A percentile compares a stretch with the other conserved stretches of the same genome.
phyloP scores from a whole-genome alignment of 2,888 invertebrate species.

The Odontocolon sp. region DNA sequence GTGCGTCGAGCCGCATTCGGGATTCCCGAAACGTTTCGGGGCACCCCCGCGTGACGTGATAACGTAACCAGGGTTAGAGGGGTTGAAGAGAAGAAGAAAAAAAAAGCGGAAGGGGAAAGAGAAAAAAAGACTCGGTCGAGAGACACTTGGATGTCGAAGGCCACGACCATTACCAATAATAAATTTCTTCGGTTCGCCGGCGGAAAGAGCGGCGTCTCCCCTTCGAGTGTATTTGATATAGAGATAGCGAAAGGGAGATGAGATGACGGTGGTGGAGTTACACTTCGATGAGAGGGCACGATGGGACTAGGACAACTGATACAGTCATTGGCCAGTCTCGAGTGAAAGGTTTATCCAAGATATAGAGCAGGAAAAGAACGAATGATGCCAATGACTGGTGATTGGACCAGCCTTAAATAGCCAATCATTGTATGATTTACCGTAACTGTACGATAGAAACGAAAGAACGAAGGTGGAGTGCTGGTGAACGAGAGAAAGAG shows the following conservation, averaged over 20 bases:
- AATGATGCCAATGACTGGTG: too few relatives aligned
- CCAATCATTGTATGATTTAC: too few relatives aligned
- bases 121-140: slow-evolving; percentile 45
- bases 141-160: slow-evolving; percentile 62
- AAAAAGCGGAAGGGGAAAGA: slow-evolving; percentile 15
- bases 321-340: too few relatives aligned
- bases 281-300: slow-evolving; percentile 30
- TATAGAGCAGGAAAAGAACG: too few relatives aligned
- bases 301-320: slow-evolving; percentile 42
- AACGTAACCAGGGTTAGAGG: slow-evolving; percentile 61
- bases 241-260: slow-evolving; percentile 55
- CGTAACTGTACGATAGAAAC: slow-evolving; percentile 14
- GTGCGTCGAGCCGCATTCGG: slow-evolving; percentile 56
- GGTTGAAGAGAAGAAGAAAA: slow-evolving; percentile 42
- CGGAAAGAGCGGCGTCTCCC: slow-evolving; percentile 57
- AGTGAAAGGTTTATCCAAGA: too few relatives aligned
- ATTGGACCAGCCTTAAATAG: too few relatives aligned
- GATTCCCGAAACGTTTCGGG: slow-evolving; percentile 63
- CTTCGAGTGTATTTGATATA: slow-evolving; percentile 61
- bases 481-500: too few relatives aligned
- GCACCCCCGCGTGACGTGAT: slow-evolving; percentile 66
- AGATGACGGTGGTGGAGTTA: slow-evolving; percentile 15
- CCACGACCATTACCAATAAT: slow-evolving; percentile 65
- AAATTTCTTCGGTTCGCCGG: slow-evolving; percentile 62
- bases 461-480: slow-evolving; percentile 8